Conservation (phyloP, 2,888 invertebrate species). For the Zelleria hepariella region DNA sequence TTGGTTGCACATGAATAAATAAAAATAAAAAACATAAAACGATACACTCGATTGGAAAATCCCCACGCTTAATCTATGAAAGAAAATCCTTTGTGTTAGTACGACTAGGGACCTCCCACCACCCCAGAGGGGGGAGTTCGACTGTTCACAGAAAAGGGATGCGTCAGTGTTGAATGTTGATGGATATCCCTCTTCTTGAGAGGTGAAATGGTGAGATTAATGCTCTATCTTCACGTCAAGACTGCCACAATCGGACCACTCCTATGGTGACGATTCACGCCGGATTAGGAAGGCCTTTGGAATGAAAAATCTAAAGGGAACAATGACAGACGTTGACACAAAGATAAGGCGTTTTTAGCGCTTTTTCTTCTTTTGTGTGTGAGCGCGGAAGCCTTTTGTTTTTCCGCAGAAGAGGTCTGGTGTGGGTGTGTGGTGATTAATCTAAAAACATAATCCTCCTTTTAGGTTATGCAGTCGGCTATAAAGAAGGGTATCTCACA, state of each 20-base stretch:
- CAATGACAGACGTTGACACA: neutral
- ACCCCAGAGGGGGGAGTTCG: neutral
- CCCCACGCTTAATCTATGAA: slow-evolving; percentile 37
- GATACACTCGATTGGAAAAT: too few relatives aligned
- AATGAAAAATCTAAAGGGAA: neutral
- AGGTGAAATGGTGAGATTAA: slow-evolving; percentile 64
- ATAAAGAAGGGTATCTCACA: too few relatives aligned
- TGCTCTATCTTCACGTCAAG: slow-evolving; percentile 32
- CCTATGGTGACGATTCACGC: slow-evolving; percentile 1
- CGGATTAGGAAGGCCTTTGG: neutral
- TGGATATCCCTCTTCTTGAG: slow-evolving; percentile 66
- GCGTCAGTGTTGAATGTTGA: slow-evolving; percentile 69
- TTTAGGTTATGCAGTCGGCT: too few relatives aligned
- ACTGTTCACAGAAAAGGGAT: slow-evolving; percentile 25
- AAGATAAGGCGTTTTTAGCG: neutral
- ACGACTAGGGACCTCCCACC: slow-evolving; percentile 14
- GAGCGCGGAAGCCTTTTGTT: neutral
- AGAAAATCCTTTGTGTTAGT: slow-evolving; percentile 37
- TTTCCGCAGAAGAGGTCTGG: too few relatives aligned
- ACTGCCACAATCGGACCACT: neutral
- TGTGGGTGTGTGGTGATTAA: too few relatives aligned
- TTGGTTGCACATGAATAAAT: too few relatives aligned
- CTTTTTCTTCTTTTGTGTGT: neutral
- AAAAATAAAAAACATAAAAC: too few relatives aligned
- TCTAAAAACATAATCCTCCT: too few relatives aligned